phyloP scores from a whole-genome alignment of 2,797 vertebrate species.

The Sebastes iracundus region DNA sequence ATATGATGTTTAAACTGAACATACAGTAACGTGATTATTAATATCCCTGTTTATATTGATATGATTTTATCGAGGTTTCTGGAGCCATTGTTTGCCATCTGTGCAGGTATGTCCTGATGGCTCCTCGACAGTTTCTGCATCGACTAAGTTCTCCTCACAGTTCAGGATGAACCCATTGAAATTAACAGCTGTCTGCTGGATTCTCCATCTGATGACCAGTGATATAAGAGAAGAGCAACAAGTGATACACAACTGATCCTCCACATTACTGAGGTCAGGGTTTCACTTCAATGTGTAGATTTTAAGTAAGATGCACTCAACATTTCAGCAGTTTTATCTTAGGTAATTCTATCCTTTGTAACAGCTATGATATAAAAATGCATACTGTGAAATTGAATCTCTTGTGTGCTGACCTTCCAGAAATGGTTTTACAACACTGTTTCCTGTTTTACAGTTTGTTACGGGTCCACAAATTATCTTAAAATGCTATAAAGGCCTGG shows the following conservation, averaged over 20 bases:
- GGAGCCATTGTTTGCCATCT: not conserved
- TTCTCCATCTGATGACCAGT: not conserved
- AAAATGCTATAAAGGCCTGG: constrained; percentile 18
- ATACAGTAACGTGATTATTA: not conserved
- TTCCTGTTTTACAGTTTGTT: constrained; percentile 27
- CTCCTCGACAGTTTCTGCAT: not conserved
- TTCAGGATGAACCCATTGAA: not conserved
- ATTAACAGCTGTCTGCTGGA: constrained; percentile 2
- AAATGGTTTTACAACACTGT: constrained; percentile 18
- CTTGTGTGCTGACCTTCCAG: constrained; percentile 11
- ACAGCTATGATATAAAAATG: not conserved
- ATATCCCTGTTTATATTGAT: not conserved
- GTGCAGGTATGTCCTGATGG: not conserved
- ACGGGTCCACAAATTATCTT: constrained; percentile 13
- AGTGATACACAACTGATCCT: not conserved
- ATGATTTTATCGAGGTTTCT: not conserved
- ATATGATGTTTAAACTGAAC: not conserved
- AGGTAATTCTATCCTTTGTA: not conserved
- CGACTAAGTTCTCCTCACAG: not conserved
- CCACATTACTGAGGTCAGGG: not conserved
- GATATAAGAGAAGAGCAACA: not conserved
- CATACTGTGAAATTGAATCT: constrained; percentile 30
- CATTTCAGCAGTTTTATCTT: not conserved
- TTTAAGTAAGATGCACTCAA: not conserved
- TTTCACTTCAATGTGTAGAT: not conserved